Base-by-base conservation (phyloP, 2,113 vertebrate species). In the Semicossyphus pulcher region DNA sequence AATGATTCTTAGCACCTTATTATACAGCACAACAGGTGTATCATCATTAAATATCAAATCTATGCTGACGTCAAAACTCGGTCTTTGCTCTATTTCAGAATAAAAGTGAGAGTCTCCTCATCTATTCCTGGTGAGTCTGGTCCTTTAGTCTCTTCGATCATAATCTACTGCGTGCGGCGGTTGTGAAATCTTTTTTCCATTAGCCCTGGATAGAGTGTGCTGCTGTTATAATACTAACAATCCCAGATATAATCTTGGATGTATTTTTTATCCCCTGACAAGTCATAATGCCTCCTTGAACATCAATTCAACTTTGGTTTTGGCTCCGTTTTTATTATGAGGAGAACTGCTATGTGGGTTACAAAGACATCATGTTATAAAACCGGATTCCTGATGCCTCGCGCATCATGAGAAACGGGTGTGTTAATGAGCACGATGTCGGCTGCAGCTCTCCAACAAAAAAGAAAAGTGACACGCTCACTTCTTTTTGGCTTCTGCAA, bases 371-470 rank as follows among this genome's bases (percentile, higher is more conserved):
- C 9, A 44, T 75, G 44, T 64, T 66, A 71, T 47, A 31, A 57
- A 44, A 12, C 32, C 57, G 7, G 51, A 71, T 51, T 21, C 49
- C 74, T 45, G 34, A 57, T 59, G 56, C 54, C 32, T 69, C 16
- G 60, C 75, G 62, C 63, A 81, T 88, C 44, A 78, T 72, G 80
- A 91, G 77, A 75, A 87, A 83, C 63, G 45, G 45, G 36, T 73
- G 32, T 44, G 64, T 81, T 88, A 87, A 86, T 83, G 70, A 91
- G 75, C 21, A 9, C 21, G 37, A 37, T 49, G 26, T 39, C 29
- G 37, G 53, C 51, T 56, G 34, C 63, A 49, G 69, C 45, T 39
- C 70, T 69, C 59, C 29, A 63, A 83, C 65, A 86, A 76, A 78
- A 78, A 69, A 67, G 65, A 53, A n/a, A n/a, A 54, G 48, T 76